phyloP scores from a whole-genome alignment of 2,113 vertebrate species.

The Nothocercus julius region DNA sequence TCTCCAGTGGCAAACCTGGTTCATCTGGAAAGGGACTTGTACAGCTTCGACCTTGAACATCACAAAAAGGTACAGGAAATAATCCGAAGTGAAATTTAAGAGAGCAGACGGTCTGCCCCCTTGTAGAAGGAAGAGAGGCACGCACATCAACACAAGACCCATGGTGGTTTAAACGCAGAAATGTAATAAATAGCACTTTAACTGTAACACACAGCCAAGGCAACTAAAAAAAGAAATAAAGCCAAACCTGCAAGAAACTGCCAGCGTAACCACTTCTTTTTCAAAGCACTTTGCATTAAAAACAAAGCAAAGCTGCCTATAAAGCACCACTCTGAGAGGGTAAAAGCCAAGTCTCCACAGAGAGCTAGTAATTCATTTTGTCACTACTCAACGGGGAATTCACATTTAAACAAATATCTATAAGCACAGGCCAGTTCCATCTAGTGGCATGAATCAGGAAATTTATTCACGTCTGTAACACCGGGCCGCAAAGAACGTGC shows the following conservation, averaged over 20 bases:
- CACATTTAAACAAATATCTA: constrained; percentile 43
- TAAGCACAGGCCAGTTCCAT: constrained; percentile 24
- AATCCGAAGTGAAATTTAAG: not conserved
- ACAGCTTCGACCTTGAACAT: not conserved
- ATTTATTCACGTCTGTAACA: constrained; percentile 30
- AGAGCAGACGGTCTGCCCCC: not conserved
- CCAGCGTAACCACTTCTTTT: not conserved
- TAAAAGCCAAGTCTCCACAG: constrained; percentile 20
- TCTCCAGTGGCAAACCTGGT: not conserved
- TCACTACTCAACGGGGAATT: constrained; percentile 6
- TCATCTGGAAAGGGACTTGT: rapidly evolving
- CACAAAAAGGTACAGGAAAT: not conserved
- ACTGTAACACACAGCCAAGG: not conserved
- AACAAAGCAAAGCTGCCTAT: not conserved
- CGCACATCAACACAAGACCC: not conserved
- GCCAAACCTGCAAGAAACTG: not conserved
- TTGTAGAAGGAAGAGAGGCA: not conserved
- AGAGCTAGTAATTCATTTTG: constrained; percentile 30
- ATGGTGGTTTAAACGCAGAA: not conserved
- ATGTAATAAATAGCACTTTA: not conserved
- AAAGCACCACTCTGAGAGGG: constrained; percentile 24
- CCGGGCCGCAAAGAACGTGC: not conserved
- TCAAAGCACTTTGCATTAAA: not conserved
- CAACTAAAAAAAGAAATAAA: not conserved
- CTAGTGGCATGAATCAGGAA: constrained; percentile 38